phyloP scores from a whole-genome alignment of 2,113 vertebrate genomes.

The Herpetotheres cachinnans region DNA sequence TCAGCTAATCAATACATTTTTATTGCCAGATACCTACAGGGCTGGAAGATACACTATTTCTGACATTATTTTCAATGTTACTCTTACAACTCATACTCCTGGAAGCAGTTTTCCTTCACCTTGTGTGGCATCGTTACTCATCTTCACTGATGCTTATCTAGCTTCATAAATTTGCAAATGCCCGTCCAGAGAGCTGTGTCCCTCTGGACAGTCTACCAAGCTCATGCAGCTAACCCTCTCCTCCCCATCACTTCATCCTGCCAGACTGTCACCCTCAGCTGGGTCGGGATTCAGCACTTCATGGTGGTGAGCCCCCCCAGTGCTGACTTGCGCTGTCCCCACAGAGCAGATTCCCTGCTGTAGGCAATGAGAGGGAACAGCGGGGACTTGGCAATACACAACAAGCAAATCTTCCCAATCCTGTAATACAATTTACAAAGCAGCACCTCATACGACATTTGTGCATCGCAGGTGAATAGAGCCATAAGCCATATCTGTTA shows the following conservation, averaged over 20 bases:
- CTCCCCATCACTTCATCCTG: background rate
- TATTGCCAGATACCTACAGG: constrained; percentile 51
- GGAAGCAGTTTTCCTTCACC: constrained; percentile 27
- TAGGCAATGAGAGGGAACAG: constrained; percentile 17
- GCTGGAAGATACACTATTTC: constrained; percentile 36
- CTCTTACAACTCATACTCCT: background rate
- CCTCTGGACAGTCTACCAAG: background rate
- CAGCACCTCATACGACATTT: background rate
- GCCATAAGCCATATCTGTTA: constrained; percentile 68
- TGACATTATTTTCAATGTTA: constrained; percentile 33
- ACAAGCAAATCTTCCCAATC: constrained; percentile 16
- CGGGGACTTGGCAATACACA: constrained; percentile 32
- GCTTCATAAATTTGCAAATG: background rate
- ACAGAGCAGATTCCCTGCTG: background rate
- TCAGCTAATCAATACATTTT: constrained; percentile 53
- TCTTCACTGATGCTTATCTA: background rate
- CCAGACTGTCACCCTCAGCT: background rate
- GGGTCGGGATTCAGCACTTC: background rate
- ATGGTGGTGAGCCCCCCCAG: background rate
- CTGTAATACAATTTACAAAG: constrained; percentile 36
- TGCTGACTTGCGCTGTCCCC: background rate
- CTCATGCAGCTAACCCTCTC: background rate
- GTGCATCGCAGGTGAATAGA: constrained; percentile 32
- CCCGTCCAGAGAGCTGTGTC: background rate
- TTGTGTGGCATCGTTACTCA: constrained; percentile 48